Evolutionary conservation across 2,113 vertebrate genomes (phyloP).

Genomic region (Psilopsiagon aymara): DNA sequence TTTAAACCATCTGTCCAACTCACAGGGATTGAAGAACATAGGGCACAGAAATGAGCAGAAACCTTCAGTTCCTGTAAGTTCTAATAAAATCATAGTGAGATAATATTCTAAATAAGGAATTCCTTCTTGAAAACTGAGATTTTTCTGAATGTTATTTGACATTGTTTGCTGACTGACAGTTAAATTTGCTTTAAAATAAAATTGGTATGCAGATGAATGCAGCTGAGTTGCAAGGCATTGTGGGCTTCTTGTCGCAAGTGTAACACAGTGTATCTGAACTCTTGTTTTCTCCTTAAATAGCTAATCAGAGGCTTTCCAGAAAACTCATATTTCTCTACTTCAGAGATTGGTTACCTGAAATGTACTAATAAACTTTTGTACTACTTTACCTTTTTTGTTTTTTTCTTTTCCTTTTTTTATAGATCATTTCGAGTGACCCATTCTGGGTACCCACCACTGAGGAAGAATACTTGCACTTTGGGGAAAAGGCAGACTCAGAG

Average conservation of each 20-base stretch:
- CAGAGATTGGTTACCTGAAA: neutral
- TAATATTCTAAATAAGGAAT: neutral
- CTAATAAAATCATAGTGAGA: neutral
- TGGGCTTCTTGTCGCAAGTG: neutral
- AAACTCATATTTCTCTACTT: neutral
- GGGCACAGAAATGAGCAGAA: neutral
- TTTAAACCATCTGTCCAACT: conserved; percentile 10
- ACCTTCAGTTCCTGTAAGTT: neutral
- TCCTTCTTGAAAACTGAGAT: neutral
- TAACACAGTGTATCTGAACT: neutral
- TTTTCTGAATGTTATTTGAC: neutral
- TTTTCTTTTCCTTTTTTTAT: neutral
- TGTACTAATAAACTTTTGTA: neutral
- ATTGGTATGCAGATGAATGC: neutral
- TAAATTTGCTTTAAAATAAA: neutral
- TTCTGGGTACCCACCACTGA: conserved; percentile 98
- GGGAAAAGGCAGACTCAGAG: conserved; percentile 93
- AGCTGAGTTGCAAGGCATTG: neutral
- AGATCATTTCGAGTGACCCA: conserved; percentile 92
- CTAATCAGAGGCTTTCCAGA: neutral
- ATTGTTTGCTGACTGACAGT: neutral
- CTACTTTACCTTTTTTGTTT: neutral
- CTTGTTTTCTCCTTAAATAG: neutral
- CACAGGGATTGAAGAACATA: neutral
- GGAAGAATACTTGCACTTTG: conserved; percentile 97